Evolutionary conservation across 2,797 vertebrate genomes (phyloP), one percentile per base, ranked within the genome.

Genomic region (Etheostoma perlongum): DNA sequence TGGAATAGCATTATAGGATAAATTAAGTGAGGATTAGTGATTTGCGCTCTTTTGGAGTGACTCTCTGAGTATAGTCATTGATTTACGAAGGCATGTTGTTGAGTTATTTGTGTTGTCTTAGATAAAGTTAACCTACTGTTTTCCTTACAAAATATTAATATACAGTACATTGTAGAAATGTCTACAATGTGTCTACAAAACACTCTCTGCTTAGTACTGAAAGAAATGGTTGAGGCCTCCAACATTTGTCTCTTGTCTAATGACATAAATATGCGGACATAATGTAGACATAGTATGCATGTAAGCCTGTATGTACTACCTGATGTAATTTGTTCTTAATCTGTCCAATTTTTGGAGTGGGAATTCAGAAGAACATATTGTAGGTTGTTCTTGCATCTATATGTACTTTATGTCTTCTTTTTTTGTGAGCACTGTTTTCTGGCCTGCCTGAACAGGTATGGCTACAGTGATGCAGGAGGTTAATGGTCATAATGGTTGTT

Each of bases 1-100:
- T 88, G 92, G 91, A 94, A 93, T 92, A 88, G 90, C 82, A 85
- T 64, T 83, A 91, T 91, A 91, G 89, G 89, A 91, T 93, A 78
- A 86, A 93, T 93, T 89, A 91, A 91, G 85, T 75, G 75, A 76
- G 88, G 84, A 90, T 91, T 92, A 88, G 80, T 80, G 76, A 88
- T 90, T 81, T 87, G 74, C 90, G 72, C 74, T 87, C 66, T 86
- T 91, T 84, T 67, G 62, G 85, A 85, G 79, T 59, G 27, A 59
- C 78, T 80, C 54, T 74, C 65, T 70, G 74, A 85, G 79, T 91
- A 74, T 64, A 54, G 64, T 47, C 51, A 85, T 49, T 82, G 67
- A 84, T 93, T 86, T 75, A 73, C 71, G 72, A 70, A 69, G 49
- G 57, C 76, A 74, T 72, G 54, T 67, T 59, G 60, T 33, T 57